Evolutionary conservation across 2,797 vertebrate genomes (phyloP), one percentile per base, ranked within the genome.

Genomic region (Chanos chanos): DNA sequence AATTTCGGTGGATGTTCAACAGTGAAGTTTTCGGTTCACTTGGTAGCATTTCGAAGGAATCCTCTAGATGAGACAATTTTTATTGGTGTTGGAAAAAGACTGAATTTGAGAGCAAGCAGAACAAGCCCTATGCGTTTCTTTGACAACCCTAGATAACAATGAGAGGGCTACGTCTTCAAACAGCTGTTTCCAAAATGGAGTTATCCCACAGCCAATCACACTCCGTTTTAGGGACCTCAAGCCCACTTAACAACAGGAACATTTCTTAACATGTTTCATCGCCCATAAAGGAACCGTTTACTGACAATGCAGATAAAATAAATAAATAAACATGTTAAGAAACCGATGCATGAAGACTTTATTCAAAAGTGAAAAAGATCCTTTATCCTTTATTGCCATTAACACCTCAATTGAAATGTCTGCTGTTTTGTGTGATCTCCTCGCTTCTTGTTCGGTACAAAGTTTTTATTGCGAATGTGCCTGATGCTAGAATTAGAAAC

Each of bases 151-250:
- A 16, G 70, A 58, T 71, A 79, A 78, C 80, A 77, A 81, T 77
- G 70, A 71, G 62, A 55, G 71, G 78, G 84, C 73, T 76, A 77
- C 74, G 70, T 80, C 80, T 86, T 78, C 71, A 74, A 89, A 89
- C 89, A 90, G 88, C 88, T 90, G 89, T 88, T 89, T 87, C 87
- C 87, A 89, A 90, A 89, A 90, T 90, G 89, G 89, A 90, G 89
- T 85, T 89, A 72, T 43, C 71, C 68, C 34, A 10, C 82, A 82
- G 77, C 86, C 88, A 89, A 89, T 89, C 80, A 84, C 60, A 69
- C 67, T 30, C 16, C 12, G 58, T 5, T 73, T 63, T 66, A 37
- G 75, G 72, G 77, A 75, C 77, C 73, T 83, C 78, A 71, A 69
- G 60, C 77, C 75, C 75, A 68, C 65, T 6, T 24, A 51, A 61